Base-by-base conservation (phyloP, 92 coral and sea anemone species). In the Palythoa caribaeorum region DNA sequence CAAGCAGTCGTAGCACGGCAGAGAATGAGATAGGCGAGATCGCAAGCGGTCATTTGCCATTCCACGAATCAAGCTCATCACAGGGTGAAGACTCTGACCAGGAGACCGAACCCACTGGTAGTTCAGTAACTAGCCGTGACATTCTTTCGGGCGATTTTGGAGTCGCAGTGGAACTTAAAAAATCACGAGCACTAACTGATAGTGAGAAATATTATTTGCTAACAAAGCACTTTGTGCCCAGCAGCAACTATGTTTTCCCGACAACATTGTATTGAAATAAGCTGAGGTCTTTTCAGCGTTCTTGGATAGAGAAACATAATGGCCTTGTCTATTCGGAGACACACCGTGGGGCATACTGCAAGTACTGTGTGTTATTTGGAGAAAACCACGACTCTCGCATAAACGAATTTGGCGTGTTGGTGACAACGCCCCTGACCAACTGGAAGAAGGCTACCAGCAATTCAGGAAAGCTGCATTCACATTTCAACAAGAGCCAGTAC, bases 201-300 rank as follows among this genome's bases (percentile, higher is more conserved):
- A 72, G 47, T 66, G 89, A 86, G 62, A 75, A 14, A 40, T 86
- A 75, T n/a, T 85, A 73, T 37, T 85, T 73, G 62, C 53, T 85
- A 85, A 85, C 88, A 72, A 85, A 85, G 51, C 88, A 73, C 83
- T 85, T 85, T 73, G 69, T 35, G 54, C 88, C 88, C 55, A 85
- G 71, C 78, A 85, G 88, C 50, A 85, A 35, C 48, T 47, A 37
- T 53, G 39, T 19, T 78, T 85, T 85, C 68, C 73, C 62, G 70
- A 85, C 62, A 72, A 85, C 51, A 19, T n/a, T 55, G 21, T 85
- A 85, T 74, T 73, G 81, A 38, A 81, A 81, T 14, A 85, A 85
- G 78, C 15, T 55, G 60, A 85, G 88, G 81, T 85, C 71, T 85
- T 85, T 73, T 81, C 88, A 73, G 68, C 80, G 15, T 71, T 79